Base-by-base conservation (phyloP, 1,140 invertebrate genomes). In the Pemphigus obesinymphae region DNA sequence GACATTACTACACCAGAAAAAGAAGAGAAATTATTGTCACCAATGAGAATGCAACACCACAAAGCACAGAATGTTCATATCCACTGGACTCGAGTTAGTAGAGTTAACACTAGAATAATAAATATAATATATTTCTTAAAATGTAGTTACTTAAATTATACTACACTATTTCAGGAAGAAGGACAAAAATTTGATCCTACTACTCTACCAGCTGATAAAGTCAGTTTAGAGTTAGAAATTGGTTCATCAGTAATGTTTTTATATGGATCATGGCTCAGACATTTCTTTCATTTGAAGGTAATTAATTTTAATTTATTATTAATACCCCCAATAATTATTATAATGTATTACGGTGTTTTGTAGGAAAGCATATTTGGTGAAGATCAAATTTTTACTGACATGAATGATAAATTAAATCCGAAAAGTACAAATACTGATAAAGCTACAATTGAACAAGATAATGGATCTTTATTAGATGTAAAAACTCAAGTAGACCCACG, bases 361-460 rank as follows among this genome's bases (percentile, higher is more conserved):
- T 84, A 93, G 89, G 97, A 99, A 88, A 98, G 98, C 86, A 95
- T 98, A 82, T 96, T 99, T 87, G 97, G 97, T 0, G 96, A 97
- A 87, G 93, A 97, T 89, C 96, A 98, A 88, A 90, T 89, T 10
- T 97, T 98, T 85, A 96, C 95, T 0, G 96, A 98, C 84, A 97
- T 97, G 94, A 88, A 84, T 83, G 70, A 85, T 80, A 82, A 83
- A 58, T 82, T 43, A 81, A 78, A 83, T n/a, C 82, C 48, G 83
- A 86, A 82, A 82, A 84, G 75, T 84, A 55, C 82, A 83, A 40
- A 83, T 75, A 34, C 48, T 66, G 43, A 82, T 70, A 48, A 83
- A 45, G 83, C 82, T 80, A 61, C 82, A 29, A n/a, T n/a, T n/a
- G 70, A 68, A 15, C 34, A 55, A n/a, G 78, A 48, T 23, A 82